These are phyloP conservation scores for Steinernema carpocapsae DNA, from an alignment of 2,888 invertebrate species.

Conservation along the genomic window DNA sequence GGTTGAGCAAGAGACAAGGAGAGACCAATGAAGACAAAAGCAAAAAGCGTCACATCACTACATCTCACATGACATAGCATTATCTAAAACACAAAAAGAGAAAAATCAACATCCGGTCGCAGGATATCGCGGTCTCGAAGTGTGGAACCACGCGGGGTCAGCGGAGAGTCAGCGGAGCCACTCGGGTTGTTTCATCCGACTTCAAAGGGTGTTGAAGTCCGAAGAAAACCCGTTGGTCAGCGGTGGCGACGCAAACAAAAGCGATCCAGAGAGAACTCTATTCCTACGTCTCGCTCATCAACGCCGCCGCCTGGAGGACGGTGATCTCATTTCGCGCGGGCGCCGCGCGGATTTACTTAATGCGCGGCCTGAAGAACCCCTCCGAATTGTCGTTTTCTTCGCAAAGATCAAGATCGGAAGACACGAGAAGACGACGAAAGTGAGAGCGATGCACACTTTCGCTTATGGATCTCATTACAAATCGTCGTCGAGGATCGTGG, in stretches of 20 bases:
- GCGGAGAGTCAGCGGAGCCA: no score
- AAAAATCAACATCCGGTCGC: not conserved
- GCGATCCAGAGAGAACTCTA: slow-evolving; percentile 32
- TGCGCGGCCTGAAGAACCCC: not conserved
- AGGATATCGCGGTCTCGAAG: no score
- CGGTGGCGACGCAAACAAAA: slow-evolving; percentile 32
- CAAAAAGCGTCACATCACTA: not conserved
- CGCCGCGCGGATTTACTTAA: slow-evolving; percentile 31
- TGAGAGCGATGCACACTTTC: slow-evolving; percentile 19
- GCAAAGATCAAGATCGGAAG: slow-evolving; percentile 8
- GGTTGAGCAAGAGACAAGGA: not conserved
- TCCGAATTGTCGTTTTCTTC: slow-evolving; percentile 33
- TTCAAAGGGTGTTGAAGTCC: slow-evolving; percentile 2
- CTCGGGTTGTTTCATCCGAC: slow-evolving; percentile 19
- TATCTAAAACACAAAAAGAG: slow-evolving; percentile 13
- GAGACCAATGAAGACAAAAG: not conserved
- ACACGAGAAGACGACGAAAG: not conserved
- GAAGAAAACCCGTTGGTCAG: slow-evolving; percentile 9
- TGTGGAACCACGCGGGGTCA: no score
- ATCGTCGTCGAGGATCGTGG: not conserved
- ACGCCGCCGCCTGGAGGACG: slow-evolving; percentile 6
- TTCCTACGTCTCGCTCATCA: slow-evolving; percentile 16
- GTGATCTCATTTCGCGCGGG: slow-evolving; percentile 33
- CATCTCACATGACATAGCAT: slow-evolving; percentile 9
- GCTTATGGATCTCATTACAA: slow-evolving; percentile 5